Percentiles rank a stretch among this genome's conserved stretches.
phyloP scores from a whole-genome alignment of 2,888 invertebrate genomes.

The Papilio demoleus region DNA sequence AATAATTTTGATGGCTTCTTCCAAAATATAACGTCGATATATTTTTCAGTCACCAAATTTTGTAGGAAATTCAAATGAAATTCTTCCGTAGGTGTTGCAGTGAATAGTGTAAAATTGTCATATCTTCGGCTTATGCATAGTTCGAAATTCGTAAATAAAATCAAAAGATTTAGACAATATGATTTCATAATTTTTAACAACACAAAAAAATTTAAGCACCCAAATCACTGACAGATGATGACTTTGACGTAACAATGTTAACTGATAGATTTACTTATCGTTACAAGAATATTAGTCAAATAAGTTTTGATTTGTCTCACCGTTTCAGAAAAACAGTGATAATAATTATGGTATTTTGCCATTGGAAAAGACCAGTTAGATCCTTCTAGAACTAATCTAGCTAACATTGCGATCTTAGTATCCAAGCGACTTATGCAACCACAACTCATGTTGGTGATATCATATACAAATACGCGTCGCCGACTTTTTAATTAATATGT shows the following conservation, averaged over 20 bases:
- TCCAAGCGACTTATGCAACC: too few species aligned
- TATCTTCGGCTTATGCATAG: constrained; percentile 56
- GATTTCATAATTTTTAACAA: constrained; percentile 54
- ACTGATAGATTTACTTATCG: background rate
- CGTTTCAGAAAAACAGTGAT: too few species aligned
- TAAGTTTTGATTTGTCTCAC: constrained; percentile 31
- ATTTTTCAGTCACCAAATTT: constrained; percentile 59
- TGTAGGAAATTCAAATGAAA: constrained; percentile 65
- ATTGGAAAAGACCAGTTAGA: too few species aligned
- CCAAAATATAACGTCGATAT: constrained; percentile 66
- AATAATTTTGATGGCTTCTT: constrained; percentile 59
- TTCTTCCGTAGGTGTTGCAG: constrained; percentile 50
- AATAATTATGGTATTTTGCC: too few species aligned
- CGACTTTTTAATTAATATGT: too few species aligned
- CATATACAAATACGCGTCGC: too few species aligned
- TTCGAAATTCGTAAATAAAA: constrained; percentile 53
- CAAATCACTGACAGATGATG: constrained; percentile 22
- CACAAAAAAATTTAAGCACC: constrained; percentile 29
- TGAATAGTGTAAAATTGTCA: constrained; percentile 57
- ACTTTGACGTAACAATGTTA: constrained; percentile 24
- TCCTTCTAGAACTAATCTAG: too few species aligned
- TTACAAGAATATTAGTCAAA: constrained; percentile 1
- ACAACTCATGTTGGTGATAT: too few species aligned
- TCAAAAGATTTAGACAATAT: constrained; percentile 52
- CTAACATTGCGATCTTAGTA: too few species aligned